Evolutionary conservation across 2,797 vertebrate genomes (phyloP).

Genomic region (Neostethus bicornis): DNA sequence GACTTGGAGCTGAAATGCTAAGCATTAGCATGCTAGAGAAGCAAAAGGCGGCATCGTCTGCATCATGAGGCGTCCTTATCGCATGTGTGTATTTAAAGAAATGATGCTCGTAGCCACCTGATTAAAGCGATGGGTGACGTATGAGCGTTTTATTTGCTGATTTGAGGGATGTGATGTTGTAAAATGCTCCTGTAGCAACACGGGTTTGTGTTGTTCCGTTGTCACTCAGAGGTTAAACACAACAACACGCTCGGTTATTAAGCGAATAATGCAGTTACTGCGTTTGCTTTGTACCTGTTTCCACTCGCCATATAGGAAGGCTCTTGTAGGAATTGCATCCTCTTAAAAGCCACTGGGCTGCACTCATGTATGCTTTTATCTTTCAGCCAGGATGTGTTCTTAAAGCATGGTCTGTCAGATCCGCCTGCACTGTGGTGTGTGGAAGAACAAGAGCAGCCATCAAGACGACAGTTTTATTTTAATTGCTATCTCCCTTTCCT

Average conservation of each 20-base stretch:
- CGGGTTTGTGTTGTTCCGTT: slow-evolving; percentile 20
- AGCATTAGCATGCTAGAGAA: slow-evolving; percentile 54
- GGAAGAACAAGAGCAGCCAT: slow-evolving; percentile 80
- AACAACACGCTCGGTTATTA: slow-evolving; percentile 63
- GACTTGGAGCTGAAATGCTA: slow-evolving; percentile 70
- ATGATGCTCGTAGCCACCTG: slow-evolving; percentile 43
- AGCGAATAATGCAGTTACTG: slow-evolving; percentile 64
- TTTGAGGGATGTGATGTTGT: slow-evolving; percentile 52
- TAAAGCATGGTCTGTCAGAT: slow-evolving; percentile 80
- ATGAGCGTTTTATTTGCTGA: slow-evolving; percentile 47
- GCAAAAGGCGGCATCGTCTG: slow-evolving; percentile 29
- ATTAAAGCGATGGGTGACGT: slow-evolving; percentile 54
- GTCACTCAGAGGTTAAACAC: slow-evolving; percentile 65
- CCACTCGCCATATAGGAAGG: slow-evolving; percentile 47
- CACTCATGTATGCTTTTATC: slow-evolving; percentile 78
- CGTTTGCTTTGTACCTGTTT: slow-evolving; percentile 52
- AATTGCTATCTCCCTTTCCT: slow-evolving; percentile 82
- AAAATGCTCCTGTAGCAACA: slow-evolving; percentile 34
- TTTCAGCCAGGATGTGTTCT: slow-evolving; percentile 78
- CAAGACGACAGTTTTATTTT: slow-evolving; percentile 85
- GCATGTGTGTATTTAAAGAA: slow-evolving; percentile 49
- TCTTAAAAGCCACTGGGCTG: slow-evolving; percentile 79
- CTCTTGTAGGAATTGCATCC: slow-evolving; percentile 75
- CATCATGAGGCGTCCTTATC: slow-evolving; percentile 34
- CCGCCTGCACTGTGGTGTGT: slow-evolving; percentile 66